phyloP scores from a whole-genome alignment of 1,140 invertebrate species.

The Hylyphantes graminicola region DNA sequence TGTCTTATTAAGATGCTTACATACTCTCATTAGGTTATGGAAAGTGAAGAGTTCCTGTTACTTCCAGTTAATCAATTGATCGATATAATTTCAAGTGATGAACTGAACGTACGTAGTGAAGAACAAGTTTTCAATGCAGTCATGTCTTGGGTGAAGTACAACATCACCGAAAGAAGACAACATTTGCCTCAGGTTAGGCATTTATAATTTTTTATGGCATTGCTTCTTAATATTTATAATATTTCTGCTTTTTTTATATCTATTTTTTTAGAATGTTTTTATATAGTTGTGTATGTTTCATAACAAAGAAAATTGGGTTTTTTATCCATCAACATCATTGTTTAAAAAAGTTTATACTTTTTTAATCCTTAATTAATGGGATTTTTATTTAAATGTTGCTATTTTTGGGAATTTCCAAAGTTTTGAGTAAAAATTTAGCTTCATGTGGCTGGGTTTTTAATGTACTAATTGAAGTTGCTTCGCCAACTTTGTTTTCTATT shows the following conservation, averaged over 20 bases:
- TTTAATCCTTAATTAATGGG: no score
- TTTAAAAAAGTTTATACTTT: no score
- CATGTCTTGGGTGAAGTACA: constrained; percentile 99
- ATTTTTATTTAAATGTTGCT: no score
- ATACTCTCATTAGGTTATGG: constrained; percentile 82
- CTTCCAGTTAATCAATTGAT: constrained; percentile 94
- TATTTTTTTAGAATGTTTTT: background rate
- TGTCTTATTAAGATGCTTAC: background rate
- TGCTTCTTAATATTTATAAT: background rate
- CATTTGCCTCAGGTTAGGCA: constrained; percentile 84
- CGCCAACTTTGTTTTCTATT: no score
- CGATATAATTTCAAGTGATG: constrained; percentile 97
- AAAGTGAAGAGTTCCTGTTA: constrained; percentile 97
- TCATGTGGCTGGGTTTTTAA: no score
- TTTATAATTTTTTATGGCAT: background rate
- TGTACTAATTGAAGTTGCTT: no score
- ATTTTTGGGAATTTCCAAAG: no score
- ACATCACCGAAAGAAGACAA: constrained; percentile 88
- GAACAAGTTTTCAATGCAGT: constrained; percentile 97
- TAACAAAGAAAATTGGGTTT: background rate
- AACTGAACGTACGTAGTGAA: constrained; percentile 95
- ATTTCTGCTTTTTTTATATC: background rate
- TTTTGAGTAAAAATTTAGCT: no score
- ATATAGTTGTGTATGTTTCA: background rate
- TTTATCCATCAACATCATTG: background rate